These are phyloP conservation scores for Menura novaehollandiae DNA, from an alignment of 2,113 vertebrate genomes.

Conservation along the genomic window DNA sequence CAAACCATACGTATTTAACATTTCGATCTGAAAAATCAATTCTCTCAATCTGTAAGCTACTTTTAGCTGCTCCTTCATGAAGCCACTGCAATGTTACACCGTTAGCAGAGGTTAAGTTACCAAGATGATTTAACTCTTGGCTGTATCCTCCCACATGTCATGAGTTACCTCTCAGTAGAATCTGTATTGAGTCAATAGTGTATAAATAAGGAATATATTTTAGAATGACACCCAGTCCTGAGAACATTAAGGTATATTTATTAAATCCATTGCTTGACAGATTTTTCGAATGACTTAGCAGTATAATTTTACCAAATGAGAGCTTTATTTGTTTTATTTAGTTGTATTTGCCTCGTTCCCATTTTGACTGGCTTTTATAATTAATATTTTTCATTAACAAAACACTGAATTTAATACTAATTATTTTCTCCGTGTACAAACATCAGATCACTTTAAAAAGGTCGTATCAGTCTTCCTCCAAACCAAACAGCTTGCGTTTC, in stretches of 20 bases:
- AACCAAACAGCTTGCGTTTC: not conserved
- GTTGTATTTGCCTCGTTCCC: not conserved
- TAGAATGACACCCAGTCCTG: not conserved
- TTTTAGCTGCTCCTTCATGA: not conserved
- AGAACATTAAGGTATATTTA: not conserved
- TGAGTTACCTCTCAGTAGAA: not conserved
- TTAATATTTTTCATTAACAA: not conserved
- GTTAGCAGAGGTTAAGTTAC: not conserved
- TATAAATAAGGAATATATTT: not conserved
- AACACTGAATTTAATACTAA: not conserved
- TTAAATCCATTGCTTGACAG: not conserved
- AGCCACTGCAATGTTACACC: not conserved
- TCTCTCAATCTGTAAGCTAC: not conserved
- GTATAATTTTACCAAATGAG: not conserved
- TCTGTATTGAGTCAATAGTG: not conserved
- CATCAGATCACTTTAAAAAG: not conserved
- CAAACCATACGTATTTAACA: conserved; percentile 41
- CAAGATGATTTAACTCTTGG: not conserved
- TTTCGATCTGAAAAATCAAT: conserved; percentile 34
- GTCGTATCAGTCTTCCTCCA: not conserved
- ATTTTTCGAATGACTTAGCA: not conserved
- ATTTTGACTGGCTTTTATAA: not conserved
- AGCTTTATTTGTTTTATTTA: not conserved
- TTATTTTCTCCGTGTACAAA: not conserved
- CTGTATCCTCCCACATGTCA: not conserved